Percentiles rank a stretch among this genome's conserved stretches.
These are phyloP conservation scores for Tetramorium simillimum DNA, from an alignment of 1,140 invertebrate species.

Conservation along the genomic window DNA sequence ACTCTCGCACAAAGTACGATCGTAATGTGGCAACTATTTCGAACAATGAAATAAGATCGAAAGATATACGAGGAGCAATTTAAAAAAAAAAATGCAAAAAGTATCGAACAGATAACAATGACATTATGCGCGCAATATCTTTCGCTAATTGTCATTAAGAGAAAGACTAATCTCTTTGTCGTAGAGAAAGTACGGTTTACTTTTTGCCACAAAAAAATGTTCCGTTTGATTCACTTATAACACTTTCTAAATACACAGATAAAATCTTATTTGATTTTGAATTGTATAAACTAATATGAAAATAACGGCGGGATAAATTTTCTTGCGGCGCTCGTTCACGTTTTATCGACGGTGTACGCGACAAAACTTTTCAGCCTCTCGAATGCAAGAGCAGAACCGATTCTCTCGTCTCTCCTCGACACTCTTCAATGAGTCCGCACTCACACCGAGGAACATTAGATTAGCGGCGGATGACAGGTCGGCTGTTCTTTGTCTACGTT, in stretches of 20 bases:
- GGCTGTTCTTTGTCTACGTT: constrained; percentile 80
- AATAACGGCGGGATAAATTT: neutral
- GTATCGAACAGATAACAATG: neutral
- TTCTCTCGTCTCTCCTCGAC: constrained; percentile 19
- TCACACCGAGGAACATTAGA: constrained; percentile 67
- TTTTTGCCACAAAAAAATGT: neutral
- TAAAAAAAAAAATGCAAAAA: neutral
- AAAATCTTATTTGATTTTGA: neutral
- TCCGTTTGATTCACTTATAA: neutral
- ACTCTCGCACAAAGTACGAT: constrained; percentile 9
- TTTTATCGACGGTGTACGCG: neutral
- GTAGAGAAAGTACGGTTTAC: neutral
- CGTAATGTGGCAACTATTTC: neutral
- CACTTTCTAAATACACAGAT: constrained; percentile 12
- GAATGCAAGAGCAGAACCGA: neutral
- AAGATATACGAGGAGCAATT: neutral
- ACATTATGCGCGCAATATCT: neutral
- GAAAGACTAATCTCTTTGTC: neutral
- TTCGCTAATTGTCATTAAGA: neutral
- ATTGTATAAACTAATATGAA: neutral
- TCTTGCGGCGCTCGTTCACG: neutral
- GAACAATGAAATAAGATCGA: neutral
- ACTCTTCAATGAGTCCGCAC: constrained; percentile 52
- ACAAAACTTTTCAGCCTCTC: neutral
- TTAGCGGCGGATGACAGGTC: constrained; percentile 77